Evolutionary conservation across 2,113 vertebrate species (phyloP).

Genomic region (Nesoenas mayeri): DNA sequence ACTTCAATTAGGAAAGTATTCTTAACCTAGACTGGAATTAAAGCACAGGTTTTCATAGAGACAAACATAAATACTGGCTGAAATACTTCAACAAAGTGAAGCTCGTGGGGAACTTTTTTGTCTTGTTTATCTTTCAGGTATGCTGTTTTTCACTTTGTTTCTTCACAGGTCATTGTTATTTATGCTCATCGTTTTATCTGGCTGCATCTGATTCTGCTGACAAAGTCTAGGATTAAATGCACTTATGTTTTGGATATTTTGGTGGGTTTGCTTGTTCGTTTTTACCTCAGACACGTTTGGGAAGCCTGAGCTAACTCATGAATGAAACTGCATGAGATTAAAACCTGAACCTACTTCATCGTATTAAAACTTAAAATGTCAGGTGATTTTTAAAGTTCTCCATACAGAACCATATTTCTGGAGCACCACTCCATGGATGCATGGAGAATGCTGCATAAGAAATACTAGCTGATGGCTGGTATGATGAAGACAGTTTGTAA

Average conservation of each 20-base stretch:
- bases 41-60: not conserved
- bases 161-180: slow-evolving; percentile 19
- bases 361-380: not conserved
- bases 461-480: not conserved
- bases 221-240: slow-evolving; percentile 7
- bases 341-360: not conserved
- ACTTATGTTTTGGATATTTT: not conserved
- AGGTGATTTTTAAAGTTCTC: not conserved
- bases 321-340: not conserved
- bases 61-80: not conserved
- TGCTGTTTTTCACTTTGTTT: not conserved
- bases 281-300: not conserved
- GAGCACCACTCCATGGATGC: not conserved
- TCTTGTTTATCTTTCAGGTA: slow-evolving; percentile 5
- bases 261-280: not conserved
- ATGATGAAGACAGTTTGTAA: not conserved
- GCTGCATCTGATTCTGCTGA: slow-evolving; percentile 38
- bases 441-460: not conserved
- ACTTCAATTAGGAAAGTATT: not conserved
- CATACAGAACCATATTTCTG: not conserved
- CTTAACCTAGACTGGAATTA: not conserved
- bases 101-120: not conserved
- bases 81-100: not conserved
- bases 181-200: slow-evolving; percentile 20
- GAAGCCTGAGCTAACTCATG: not conserved